Evolutionary conservation across 1,140 invertebrate genomes (phyloP), one percentile per base, ranked within the genome.

Genomic region (Asobara japonica): DNA sequence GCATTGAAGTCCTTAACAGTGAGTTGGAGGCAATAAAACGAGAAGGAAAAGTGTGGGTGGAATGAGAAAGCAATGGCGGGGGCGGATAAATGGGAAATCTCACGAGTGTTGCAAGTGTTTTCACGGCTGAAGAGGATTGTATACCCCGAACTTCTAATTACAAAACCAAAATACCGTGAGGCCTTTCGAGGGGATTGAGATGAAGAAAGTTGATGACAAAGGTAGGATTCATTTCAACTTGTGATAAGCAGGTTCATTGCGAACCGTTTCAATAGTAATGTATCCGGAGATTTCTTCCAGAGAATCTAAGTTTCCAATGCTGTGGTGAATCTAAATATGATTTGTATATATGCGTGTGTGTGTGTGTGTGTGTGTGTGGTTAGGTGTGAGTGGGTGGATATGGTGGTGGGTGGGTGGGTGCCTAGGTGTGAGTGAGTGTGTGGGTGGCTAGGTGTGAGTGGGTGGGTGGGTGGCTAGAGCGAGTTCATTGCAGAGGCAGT

Each of bases 41-140:
- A 11, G 31, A 36, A 36, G 31, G n/a, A 36, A 11, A 11, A 56
- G 36, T 38, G 71, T 56, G 64, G 41, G 45, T 20, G 33, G 56
- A 68, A 33, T 30, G 41, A 56, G 65, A 65, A 20, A 51, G 60
- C 60, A 16, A 13, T 45, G 41, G 16, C 68, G 60, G 62, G 2
- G 31, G 33, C 29, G 41, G n/a, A n/a, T 45, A 45, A 13, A 45
- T 45, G 41, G 18, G 48, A 41, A 38, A 61, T 36, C 33, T 62
- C 31, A 22, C 25, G 51, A 31, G 36, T 22, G n/a, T 10, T 65
- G 61, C 64, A 30, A 70, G 38, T 65, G 13, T 33, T 38, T 62
- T 65, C 61, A 70, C 30, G 65, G 71, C 66, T 74, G 72, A 72
- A 71, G 77, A 76, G 77, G 74, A 77, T 78, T 77, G 76, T 22